Evolutionary conservation across 2,888 invertebrate species (phyloP).

Genomic region (Minunthozetes semirufus): DNA sequence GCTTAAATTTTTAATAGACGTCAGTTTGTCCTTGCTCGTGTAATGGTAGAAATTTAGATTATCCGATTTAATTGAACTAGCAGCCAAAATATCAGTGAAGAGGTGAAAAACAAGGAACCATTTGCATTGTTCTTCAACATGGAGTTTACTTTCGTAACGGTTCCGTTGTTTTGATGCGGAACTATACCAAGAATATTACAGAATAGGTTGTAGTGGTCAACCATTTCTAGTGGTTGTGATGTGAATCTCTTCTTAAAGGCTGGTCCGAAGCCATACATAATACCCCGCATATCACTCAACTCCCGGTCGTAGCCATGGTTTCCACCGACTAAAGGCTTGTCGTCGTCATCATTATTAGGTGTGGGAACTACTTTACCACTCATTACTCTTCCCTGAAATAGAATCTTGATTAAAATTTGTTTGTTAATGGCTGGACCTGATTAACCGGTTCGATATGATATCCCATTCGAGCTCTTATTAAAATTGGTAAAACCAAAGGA

Average conservation of each 20-base stretch:
- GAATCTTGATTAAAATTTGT: neutral
- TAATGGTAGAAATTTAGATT: too few species aligned
- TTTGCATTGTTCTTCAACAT: too few species aligned
- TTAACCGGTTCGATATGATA: too few species aligned
- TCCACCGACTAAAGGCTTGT: neutral
- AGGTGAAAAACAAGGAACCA: too few species aligned
- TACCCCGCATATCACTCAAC: conserved; percentile 46
- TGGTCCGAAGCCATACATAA: conserved; percentile 51
- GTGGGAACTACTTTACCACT: too few species aligned
- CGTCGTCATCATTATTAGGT: neutral
- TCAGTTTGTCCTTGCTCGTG: too few species aligned
- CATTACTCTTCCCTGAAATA: neutral
- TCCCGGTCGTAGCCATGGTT: conserved; percentile 41
- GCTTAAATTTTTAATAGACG: too few species aligned
- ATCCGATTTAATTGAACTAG: too few species aligned
- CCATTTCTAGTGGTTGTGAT: conserved; percentile 55
- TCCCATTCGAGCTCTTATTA: too few species aligned
- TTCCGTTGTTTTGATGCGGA: conserved; percentile 50
- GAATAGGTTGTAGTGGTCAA: conserved; percentile 61
- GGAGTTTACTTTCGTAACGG: too few species aligned
- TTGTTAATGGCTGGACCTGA: neutral
- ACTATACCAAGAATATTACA: conserved; percentile 56
- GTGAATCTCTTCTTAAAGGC: conserved; percentile 52
- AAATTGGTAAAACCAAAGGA: too few species aligned
- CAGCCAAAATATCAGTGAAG: too few species aligned